Evolutionary conservation across 37 sponge, comb jelly and placozoan species (phyloP), one percentile per base, ranked within the genome.

Genomic region (Hormiphora californensis): DNA sequence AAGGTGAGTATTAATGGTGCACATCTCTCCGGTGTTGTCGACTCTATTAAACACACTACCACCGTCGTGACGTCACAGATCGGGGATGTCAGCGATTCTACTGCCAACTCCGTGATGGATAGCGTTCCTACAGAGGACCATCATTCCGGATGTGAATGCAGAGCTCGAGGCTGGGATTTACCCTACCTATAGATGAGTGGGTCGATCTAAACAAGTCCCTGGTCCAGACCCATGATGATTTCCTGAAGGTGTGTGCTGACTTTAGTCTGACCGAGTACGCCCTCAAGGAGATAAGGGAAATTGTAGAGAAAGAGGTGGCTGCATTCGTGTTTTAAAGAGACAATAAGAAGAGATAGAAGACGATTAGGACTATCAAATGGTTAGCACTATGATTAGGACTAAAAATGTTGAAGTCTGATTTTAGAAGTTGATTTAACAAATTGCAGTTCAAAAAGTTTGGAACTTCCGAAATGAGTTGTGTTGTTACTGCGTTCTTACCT

Each of bases 241-340:
- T 73, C 44, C 39, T 73, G 46, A 73, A 40, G 35, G 81, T 73
- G 25, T 73, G 81, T 41, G 81, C 46, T 73, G 81, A 73, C 23
- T 5, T 36, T n/a, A 40, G 30, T 12, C 43, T 73, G n/a, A 73
- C 81, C 2, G 81, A 73, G 23, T 27, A 7, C 27, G 38, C 28
- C 43, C 5, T 32, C 3, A 3, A 39, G 41, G 81, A 27, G 5
- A 43, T 73, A 4, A 73, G 43, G 81, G 38, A 73, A 28, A 3
- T 73, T 12, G 81, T 46, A 12, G 44, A 40, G 81, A 21, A 73
- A n/a, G n/a, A n/a, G n/a, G n/a, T n/a, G n/a, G n/a, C n/a, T n/a
- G n/a, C n/a, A n/a, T n/a, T n/a, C n/a, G n/a, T n/a, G n/a, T n/a
- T n/a, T n/a, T n/a, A n/a, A n/a, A n/a, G n/a, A n/a, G n/a, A n/a